Conservation (phyloP, 2,888 invertebrate genomes). For the Pantelozetes paolii region DNA sequence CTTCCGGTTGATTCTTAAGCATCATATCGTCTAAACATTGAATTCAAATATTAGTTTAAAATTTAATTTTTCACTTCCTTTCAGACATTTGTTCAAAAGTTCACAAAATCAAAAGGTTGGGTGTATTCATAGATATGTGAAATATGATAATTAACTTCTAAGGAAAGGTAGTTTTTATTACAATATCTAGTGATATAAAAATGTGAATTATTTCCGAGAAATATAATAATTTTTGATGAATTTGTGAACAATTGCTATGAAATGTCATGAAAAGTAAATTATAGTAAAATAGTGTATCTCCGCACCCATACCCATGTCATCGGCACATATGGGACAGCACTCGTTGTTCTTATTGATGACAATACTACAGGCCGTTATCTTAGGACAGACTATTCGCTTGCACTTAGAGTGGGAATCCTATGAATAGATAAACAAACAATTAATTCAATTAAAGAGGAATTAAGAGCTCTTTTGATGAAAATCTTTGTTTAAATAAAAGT, state of each 20-base stretch:
- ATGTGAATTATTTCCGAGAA: too few species aligned
- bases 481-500: too few species aligned
- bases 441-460: neutral
- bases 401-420: constrained; percentile 78
- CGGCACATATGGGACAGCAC: constrained; percentile 51
- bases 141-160: too few species aligned
- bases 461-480: neutral
- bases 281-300: neutral
- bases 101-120: too few species aligned
- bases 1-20: constrained; percentile 19
- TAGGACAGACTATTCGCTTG: constrained; percentile 73
- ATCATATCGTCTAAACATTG: constrained; percentile 6
- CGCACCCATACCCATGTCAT: constrained; percentile 21
- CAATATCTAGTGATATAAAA: too few species aligned
- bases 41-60: neutral
- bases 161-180: too few species aligned
- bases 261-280: constrained; percentile 13
- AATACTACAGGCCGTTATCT: constrained; percentile 61
- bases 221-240: too few species aligned
- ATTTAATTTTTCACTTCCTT: neutral
- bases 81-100: too few species aligned
- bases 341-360: constrained; percentile 55
- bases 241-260: neutral
- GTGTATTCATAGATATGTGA: too few species aligned
- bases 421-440: neutral